A percentile compares a stretch with the other conserved stretches of the same genome.
Conservation (phyloP, 1,140 invertebrate species). For the Neodiprion fabricii region DNA sequence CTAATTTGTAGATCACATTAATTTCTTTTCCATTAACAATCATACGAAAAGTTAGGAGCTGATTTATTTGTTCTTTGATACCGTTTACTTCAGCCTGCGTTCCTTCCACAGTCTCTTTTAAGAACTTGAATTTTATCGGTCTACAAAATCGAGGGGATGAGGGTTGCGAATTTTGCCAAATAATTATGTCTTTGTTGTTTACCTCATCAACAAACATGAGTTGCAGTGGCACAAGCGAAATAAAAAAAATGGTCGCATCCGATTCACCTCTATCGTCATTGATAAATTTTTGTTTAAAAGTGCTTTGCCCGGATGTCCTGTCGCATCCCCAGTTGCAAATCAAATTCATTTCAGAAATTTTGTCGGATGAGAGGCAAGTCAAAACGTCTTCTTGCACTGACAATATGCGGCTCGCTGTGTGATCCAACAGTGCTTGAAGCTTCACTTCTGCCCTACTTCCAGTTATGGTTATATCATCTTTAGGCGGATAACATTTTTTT, state of each 20-base stretch:
- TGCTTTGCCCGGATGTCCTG: constrained; percentile 38
- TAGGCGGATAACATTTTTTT: no score
- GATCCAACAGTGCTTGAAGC: no score
- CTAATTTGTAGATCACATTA: constrained; percentile 36
- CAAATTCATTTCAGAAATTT: no score
- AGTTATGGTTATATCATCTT: no score
- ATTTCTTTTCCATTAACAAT: constrained; percentile 28
- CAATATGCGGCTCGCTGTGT: constrained; percentile 33
- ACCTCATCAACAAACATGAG: constrained; percentile 31
- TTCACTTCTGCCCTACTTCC: no score
- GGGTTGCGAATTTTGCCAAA: constrained; percentile 42
- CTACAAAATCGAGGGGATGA: constrained; percentile 38
- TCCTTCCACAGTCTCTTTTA: constrained; percentile 29
- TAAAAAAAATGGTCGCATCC: constrained; percentile 44
- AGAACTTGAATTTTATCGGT: constrained; percentile 32
- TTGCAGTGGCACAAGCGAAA: constrained; percentile 42
- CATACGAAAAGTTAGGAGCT: constrained; percentile 13
- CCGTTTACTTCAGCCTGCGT: constrained; percentile 10
- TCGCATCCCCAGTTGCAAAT: constrained; percentile 8
- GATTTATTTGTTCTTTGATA: constrained; percentile 19
- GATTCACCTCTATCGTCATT: constrained; percentile 29
- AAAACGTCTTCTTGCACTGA: constrained; percentile 38
- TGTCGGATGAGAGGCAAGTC: constrained; percentile 17
- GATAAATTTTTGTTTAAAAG: constrained; percentile 45
- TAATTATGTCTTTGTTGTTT: constrained; percentile 30